Base-by-base conservation (phyloP, 2,113 vertebrate genomes). In the Cacatua alba region DNA sequence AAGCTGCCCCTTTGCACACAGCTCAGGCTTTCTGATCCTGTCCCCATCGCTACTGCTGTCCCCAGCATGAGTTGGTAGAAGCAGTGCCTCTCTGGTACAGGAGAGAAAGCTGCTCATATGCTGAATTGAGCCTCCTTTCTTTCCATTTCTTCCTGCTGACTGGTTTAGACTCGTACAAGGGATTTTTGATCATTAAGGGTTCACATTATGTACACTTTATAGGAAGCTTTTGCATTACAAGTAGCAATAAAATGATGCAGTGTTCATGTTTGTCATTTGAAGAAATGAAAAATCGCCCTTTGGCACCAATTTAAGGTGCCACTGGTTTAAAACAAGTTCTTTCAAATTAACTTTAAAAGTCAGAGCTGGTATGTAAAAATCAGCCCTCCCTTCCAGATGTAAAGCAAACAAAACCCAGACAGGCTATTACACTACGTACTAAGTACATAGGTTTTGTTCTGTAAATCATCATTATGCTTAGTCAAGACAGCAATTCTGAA, bases 11-110 rank as follows among this genome's bases (percentile, higher is more conserved):
- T 78, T 26, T 13, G 57, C 4, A 1, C 33, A 24, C 21, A 33
- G 41, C 23, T 49, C 28, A 29, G 37, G 11, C 44, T 55, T 75
- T 57, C 57, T 28, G 37, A 33, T 17, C n/a, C 39, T 11, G 49
- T 5, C n/a, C n/a, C 52, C 52, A 7, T 39, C 14, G 3, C 12
- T 20, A 0, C 62, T 31, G n/a, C 48, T 28, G 24, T 8, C 76
- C 72, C 29, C 19, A 0, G 0, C 57, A 13, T 1, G 1, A 17
- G n/a, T 7, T 33, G 35, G 26, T 3, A 75, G 60, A 43, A 85
- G 44, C 25, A 71, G 43, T 4, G 1, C 5, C 33, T n/a, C 12
- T 23, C 31, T 5, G 0, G 49, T 21, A 11, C 0, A 1, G 33
- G 24, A 65, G 39, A n/a, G 37, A 91, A 70, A 52, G 51, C 59